These are phyloP conservation scores for Eupithecia vulgata DNA, from an alignment of 2,888 invertebrate genomes.

Conservation along the genomic window DNA sequence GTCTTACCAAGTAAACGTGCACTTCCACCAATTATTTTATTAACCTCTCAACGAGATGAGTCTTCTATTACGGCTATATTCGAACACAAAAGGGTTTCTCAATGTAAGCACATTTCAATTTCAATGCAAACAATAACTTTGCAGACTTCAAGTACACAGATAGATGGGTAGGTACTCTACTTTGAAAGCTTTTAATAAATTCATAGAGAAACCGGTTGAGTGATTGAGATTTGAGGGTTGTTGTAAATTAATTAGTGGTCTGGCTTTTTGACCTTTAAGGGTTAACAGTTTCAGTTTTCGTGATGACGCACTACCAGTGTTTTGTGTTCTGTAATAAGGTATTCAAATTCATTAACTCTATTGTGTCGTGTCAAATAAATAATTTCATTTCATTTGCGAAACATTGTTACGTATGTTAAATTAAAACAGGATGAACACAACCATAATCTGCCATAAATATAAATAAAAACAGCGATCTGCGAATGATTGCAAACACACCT, in stretches of 20 bases:
- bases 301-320: too few species aligned
- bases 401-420: too few species aligned
- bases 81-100: neutral
- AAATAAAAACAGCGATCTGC: too few species aligned
- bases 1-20: too few species aligned
- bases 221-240: neutral
- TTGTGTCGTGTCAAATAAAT: too few species aligned
- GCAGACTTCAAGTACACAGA: neutral
- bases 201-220: neutral
- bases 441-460: too few species aligned
- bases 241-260: neutral
- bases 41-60: neutral
- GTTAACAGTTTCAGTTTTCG: too few species aligned
- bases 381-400: too few species aligned
- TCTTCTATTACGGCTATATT: neutral
- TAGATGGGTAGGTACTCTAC: neutral
- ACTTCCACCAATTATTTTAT: neutral
- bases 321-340: too few species aligned
- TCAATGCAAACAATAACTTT: constrained; percentile 1
- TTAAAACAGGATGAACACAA: too few species aligned
- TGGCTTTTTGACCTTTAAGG: neutral
- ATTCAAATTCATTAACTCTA: too few species aligned
- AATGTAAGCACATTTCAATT: neutral
- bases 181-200: constrained; percentile 1
- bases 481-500: too few species aligned